phyloP scores from a whole-genome alignment of 2,888 invertebrate species.

The Prosapia bicincta region DNA sequence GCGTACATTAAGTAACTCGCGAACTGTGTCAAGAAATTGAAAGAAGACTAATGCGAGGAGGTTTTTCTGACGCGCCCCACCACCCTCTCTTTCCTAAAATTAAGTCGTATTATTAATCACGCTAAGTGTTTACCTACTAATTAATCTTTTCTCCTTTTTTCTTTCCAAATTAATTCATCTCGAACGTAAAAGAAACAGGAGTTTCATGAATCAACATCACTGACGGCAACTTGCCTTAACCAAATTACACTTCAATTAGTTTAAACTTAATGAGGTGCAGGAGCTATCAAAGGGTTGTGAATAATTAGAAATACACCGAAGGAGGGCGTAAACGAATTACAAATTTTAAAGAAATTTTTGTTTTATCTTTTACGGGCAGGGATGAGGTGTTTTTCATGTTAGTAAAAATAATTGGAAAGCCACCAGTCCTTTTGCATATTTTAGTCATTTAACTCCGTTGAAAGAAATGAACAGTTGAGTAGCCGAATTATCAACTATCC shows the following conservation, averaged over 20 bases:
- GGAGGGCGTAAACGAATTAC: too few species aligned
- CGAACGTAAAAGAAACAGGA: not conserved
- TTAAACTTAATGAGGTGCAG: not conserved
- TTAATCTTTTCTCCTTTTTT: not conserved
- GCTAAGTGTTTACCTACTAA: not conserved
- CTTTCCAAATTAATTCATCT: not conserved
- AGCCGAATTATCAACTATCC: too few species aligned
- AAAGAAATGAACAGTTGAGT: too few species aligned
- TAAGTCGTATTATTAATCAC: not conserved
- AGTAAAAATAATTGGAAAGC: too few species aligned
- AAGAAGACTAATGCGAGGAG: not conserved
- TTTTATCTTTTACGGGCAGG: too few species aligned
- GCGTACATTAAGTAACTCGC: not conserved
- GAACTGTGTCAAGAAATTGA: not conserved
- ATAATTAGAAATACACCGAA: too few species aligned
- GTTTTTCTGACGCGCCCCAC: not conserved
- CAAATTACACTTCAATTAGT: not conserved
- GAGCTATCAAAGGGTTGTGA: too few species aligned
- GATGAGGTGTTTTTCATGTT: too few species aligned
- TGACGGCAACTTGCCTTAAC: not conserved
- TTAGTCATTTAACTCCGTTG: too few species aligned
- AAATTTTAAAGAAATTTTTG: too few species aligned
- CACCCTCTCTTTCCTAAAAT: not conserved
- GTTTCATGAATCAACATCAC: not conserved
- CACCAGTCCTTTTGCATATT: too few species aligned